Evolutionary conservation across 2,888 invertebrate genomes (phyloP).

Genomic region (Sarcophaga caerulescens): DNA sequence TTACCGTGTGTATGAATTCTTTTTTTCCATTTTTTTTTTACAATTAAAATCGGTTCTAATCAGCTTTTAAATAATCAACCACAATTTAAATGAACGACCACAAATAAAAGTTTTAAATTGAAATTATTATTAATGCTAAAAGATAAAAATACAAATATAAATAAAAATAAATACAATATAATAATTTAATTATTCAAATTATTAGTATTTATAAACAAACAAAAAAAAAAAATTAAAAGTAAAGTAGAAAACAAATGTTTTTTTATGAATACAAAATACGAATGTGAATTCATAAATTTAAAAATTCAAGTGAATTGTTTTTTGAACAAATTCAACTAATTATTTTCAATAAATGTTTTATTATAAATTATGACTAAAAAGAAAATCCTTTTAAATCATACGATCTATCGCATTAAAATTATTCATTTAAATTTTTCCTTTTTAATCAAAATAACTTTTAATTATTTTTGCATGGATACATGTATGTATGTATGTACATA

Average conservation of each 20-base stretch:
- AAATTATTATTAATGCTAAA: neutral
- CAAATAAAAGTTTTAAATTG: slow-evolving; percentile 23
- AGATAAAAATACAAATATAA: neutral
- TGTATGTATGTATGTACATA: too few species aligned
- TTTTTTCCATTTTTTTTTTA: neutral
- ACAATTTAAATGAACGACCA: slow-evolving; percentile 21
- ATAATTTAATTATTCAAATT: neutral
- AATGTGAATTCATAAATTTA: too few species aligned
- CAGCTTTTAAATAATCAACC: slow-evolving; percentile 31
- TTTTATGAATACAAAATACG: too few species aligned
- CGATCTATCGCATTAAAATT: too few species aligned
- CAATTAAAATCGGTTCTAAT: slow-evolving; percentile 36
- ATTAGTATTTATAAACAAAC: neutral
- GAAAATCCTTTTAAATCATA: too few species aligned
- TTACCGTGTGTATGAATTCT: slow-evolving; percentile 8
- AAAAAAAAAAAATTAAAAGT: neutral
- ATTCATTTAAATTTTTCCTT: neutral
- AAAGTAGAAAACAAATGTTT: neutral
- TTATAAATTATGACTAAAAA: too few species aligned
- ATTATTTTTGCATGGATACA: too few species aligned
- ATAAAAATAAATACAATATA: neutral
- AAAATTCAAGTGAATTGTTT: too few species aligned
- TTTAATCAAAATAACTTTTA: too few species aligned
- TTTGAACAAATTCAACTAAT: too few species aligned
- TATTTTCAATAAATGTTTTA: too few species aligned